Percentiles rank a stretch among this genome's conserved stretches.
Conservation (phyloP, 1,140 invertebrate species). For the Brachionus rubens region DNA sequence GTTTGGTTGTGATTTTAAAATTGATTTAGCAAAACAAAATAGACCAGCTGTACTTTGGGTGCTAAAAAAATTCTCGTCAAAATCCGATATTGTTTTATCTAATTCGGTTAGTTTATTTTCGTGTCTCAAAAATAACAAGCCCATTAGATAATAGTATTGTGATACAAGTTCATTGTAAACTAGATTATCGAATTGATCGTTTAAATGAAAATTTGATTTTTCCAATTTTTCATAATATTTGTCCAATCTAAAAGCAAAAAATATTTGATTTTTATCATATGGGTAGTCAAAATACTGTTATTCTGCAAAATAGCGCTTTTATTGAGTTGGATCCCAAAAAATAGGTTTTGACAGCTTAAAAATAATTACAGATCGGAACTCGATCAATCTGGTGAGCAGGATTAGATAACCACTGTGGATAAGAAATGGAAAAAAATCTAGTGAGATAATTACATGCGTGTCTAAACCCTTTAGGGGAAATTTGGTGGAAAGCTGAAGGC, state of each 20-base stretch:
- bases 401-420: no score
- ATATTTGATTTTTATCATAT: neutral
- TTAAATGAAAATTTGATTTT: neutral
- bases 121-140: neutral
- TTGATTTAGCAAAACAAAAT: neutral
- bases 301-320: no score
- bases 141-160: neutral
- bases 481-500: no score
- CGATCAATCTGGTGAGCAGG: no score
- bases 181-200: neutral
- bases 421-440: no score
- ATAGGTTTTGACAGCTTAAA: no score
- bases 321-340: no score
- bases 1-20: neutral
- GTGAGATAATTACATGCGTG: no score
- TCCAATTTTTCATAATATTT: neutral
- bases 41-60: slow-evolving; percentile 5
- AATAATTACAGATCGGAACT: no score
- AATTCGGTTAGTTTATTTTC: neutral
- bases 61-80: no score
- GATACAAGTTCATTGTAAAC: neutral
- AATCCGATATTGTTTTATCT: neutral
- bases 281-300: neutral
- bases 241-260: neutral
- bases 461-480: no score